phyloP scores from a whole-genome alignment of 2,797 vertebrate species.

The Chaunax sp. region DNA sequence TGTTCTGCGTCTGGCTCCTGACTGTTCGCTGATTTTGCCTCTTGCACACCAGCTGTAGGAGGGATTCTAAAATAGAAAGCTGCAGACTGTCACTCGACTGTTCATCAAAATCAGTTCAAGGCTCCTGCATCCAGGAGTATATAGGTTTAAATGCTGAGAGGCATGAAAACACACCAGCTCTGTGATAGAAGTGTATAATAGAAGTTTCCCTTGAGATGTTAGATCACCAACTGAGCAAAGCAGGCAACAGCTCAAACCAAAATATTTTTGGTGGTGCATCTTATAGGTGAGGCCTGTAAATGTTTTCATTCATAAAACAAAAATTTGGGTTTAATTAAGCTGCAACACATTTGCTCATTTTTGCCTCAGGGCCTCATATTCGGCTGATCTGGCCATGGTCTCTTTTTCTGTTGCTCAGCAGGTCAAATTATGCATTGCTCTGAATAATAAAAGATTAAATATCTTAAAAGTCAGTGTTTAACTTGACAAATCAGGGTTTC shows the following conservation, averaged over 20 bases:
- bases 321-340: too few relatives aligned
- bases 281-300: too few relatives aligned
- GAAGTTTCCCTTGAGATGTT: neutral
- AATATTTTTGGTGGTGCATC: too few relatives aligned
- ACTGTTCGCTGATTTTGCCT: conserved; percentile 33
- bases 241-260: neutral
- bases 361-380: too few relatives aligned
- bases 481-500: neutral
- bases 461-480: neutral
- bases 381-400: too few relatives aligned
- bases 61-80: conserved; percentile 45
- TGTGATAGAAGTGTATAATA: neutral
- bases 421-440: neutral
- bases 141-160: neutral
- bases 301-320: too few relatives aligned
- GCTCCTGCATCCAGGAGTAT: conserved; percentile 20
- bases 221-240: neutral
- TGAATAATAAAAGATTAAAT: neutral
- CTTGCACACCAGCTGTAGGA: conserved; percentile 21
- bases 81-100: conserved; percentile 34
- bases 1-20: conserved; percentile 32
- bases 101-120: conserved; percentile 20
- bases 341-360: too few relatives aligned
- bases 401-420: neutral
- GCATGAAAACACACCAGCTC: conserved; percentile 1